These are phyloP conservation scores for Drosophila recens DNA, from an alignment of 2,888 invertebrate species.

Conservation along the genomic window DNA sequence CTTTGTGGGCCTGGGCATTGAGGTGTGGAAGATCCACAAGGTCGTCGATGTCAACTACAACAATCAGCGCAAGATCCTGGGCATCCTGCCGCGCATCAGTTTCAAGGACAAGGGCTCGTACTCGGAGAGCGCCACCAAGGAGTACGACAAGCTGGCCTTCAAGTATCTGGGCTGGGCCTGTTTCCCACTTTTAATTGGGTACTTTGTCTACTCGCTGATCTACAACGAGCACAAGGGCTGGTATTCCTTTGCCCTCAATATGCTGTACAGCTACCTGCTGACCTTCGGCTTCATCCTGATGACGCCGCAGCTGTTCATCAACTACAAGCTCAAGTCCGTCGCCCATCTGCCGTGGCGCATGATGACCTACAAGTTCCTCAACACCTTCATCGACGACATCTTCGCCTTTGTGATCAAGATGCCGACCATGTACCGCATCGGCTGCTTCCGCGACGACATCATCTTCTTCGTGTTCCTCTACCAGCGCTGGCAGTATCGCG, in stretches of 20 bases:
- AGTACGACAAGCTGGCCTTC: constrained; percentile 98
- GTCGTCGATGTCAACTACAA: constrained; percentile 93
- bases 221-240: constrained; percentile 99
- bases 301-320: constrained; percentile 99
- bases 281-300: constrained; percentile 99
- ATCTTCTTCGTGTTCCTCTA: constrained; percentile 99
- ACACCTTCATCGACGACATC: constrained; percentile 99
- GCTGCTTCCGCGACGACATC: constrained; percentile 99
- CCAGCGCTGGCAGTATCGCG: constrained; percentile 99
- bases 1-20: constrained; percentile 97
- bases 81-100: constrained; percentile 91
- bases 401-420: constrained; percentile 99
- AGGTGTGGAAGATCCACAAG: constrained; percentile 99
- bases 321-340: constrained; percentile 99
- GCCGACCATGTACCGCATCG: constrained; percentile 99
- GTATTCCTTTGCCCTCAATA: constrained; percentile 98
- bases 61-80: constrained; percentile 90
- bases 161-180: constrained; percentile 98
- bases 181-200: constrained; percentile 96
- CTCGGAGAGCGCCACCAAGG: constrained; percentile 95
- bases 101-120: constrained; percentile 99
- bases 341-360: constrained; percentile 99
- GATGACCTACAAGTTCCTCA: constrained; percentile 99
- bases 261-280: constrained; percentile 98
- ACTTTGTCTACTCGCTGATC: constrained; percentile 96